Conservation (phyloP, 2,888 invertebrate species). For the Apodemia duryi region DNA sequence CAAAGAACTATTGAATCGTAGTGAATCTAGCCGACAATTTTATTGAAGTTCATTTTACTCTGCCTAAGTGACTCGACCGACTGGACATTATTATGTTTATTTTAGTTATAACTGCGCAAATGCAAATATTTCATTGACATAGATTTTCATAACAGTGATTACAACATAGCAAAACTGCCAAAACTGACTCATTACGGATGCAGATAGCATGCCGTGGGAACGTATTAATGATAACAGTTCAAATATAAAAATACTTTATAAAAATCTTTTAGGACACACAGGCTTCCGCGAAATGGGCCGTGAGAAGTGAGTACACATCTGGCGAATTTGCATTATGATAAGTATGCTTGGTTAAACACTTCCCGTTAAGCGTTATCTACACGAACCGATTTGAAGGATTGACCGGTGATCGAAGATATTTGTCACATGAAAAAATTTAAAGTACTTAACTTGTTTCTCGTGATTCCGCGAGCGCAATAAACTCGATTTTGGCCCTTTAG, state of each 20-base stretch:
- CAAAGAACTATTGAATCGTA: too few species aligned
- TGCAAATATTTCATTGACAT: neutral
- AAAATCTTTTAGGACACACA: constrained; percentile 46
- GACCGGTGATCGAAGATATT: neutral
- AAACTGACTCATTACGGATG: constrained; percentile 21
- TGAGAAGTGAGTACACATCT: constrained; percentile 40
- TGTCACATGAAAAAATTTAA: too few species aligned
- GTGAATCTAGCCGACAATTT: too few species aligned
- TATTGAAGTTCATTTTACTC: too few species aligned
- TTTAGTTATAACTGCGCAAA: constrained; percentile 5
- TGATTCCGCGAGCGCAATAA: too few species aligned
- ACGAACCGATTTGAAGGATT: neutral
- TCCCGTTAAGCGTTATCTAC: neutral
- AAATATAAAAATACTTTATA: constrained; percentile 33
- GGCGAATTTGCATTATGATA: constrained; percentile 35
- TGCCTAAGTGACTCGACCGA: too few species aligned
- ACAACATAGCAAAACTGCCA: neutral
- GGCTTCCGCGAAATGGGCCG: constrained; percentile 47
- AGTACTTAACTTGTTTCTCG: too few species aligned
- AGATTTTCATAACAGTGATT: constrained; percentile 4
- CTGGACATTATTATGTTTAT: neutral
- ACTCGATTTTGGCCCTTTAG: too few species aligned
- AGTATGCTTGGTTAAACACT: constrained; percentile 12
- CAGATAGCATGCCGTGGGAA: constrained; percentile 64
- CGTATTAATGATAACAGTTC: constrained; percentile 39